Percentiles rank a stretch among this genome's conserved stretches.
phyloP scores from a whole-genome alignment of 64 coral and sea anemone genomes.

The Stichodactyla mertensii region DNA sequence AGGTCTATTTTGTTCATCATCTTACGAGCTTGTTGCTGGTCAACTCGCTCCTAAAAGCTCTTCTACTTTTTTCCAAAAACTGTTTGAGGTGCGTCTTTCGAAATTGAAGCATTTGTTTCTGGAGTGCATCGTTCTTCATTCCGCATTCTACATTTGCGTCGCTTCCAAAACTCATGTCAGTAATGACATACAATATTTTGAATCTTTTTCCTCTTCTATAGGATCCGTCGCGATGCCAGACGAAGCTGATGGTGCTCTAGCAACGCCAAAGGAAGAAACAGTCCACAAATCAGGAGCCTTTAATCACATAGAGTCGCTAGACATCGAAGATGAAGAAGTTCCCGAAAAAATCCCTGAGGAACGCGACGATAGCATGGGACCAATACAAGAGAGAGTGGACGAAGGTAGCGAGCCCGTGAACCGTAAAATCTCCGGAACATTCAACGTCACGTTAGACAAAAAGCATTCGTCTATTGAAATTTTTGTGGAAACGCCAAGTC shows the following conservation, averaged over 20 bases:
- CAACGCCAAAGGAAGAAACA: background rate
- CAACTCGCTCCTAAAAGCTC: too few species aligned
- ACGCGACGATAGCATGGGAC: background rate
- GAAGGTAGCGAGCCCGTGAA: background rate
- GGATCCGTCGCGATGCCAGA: background rate
- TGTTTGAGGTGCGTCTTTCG: too few species aligned
- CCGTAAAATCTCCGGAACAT: background rate
- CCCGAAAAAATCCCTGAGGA: background rate
- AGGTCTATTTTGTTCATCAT: too few species aligned
- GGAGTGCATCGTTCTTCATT: too few species aligned
- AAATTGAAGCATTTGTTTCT: too few species aligned
- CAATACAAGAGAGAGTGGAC: background rate
- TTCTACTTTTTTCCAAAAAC: too few species aligned
- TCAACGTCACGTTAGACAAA: background rate
- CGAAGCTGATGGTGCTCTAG: background rate
- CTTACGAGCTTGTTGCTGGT: too few species aligned
- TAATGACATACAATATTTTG: too few species aligned
- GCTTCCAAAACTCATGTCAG: too few species aligned
- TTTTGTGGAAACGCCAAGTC: background rate
- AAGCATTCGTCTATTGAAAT: background rate
- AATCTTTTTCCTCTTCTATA: background rate
- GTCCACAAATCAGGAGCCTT: conserved; percentile 14
- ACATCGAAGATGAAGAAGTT: background rate
- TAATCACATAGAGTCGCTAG: background rate
- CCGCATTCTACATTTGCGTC: too few species aligned